Conservation (phyloP, 1,140 invertebrate genomes). For the Anastatus disparis region DNA sequence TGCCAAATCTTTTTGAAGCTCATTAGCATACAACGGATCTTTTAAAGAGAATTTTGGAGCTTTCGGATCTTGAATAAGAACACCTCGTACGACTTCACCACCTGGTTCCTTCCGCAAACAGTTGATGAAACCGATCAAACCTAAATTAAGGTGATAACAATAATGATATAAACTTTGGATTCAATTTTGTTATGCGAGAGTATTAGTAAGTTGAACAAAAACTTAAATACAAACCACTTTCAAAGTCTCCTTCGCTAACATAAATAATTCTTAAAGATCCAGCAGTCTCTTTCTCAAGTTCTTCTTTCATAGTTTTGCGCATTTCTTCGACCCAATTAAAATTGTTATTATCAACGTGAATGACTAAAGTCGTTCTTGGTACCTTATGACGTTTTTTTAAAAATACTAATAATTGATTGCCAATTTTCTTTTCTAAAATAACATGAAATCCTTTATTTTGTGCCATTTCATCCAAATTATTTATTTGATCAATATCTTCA, state of each 20-base stretch:
- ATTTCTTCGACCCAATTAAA: slow-evolving; percentile 69
- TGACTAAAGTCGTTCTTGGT: slow-evolving; percentile 37
- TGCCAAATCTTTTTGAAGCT: slow-evolving; percentile 79
- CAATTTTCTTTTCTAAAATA: slow-evolving; percentile 54
- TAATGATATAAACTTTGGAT: too few species aligned
- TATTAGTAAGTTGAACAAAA: too few species aligned
- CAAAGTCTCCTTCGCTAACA: slow-evolving; percentile 70
- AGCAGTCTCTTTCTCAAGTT: slow-evolving; percentile 50
- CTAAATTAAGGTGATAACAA: slow-evolving; percentile 52
- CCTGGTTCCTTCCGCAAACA: slow-evolving; percentile 78
- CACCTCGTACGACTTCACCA: slow-evolving; percentile 71
- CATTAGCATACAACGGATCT: slow-evolving; percentile 73
- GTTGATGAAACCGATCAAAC: slow-evolving; percentile 86
- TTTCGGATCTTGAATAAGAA: slow-evolving; percentile 74
- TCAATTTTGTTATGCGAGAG: too few species aligned
- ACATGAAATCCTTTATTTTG: slow-evolving; percentile 48
- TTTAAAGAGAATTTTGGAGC: slow-evolving; percentile 74
- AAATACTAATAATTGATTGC: slow-evolving; percentile 53
- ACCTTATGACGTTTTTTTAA: slow-evolving; percentile 55
- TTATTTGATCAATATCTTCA: slow-evolving; percentile 58
- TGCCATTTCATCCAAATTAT: neutral
- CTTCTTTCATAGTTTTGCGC: slow-evolving; percentile 67
- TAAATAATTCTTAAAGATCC: slow-evolving; percentile 63
- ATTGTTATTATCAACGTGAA: slow-evolving; percentile 56
- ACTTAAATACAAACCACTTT: slow-evolving; percentile 71